Base-by-base conservation (phyloP, 2,113 vertebrate species). In the Actinemys pallida region DNA sequence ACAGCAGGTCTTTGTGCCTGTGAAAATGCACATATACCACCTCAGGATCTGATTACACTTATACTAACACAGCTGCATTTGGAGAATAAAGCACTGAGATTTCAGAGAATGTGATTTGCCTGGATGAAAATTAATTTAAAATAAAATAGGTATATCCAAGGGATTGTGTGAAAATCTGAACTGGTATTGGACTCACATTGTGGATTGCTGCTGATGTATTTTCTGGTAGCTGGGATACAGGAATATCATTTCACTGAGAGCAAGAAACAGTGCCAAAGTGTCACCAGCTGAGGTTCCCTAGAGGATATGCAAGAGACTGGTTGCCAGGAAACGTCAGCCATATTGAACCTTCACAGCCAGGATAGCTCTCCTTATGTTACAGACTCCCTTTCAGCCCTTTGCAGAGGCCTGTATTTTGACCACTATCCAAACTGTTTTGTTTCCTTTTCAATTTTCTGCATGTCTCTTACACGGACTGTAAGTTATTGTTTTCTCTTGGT, bases 41-140 rank as follows among this genome's bases (percentile, higher is more conserved):
- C 90, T 90, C 87, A 96, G 83, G 87, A 94, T 94, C 94, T 97
- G 81, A 93, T 91, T 91, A 91, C 72, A 72, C 10, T 59, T 93
- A 83, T 86, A 93, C 45, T 45, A 88, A 87, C 81, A 84, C 86
- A 94, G 86, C 81, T 94, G 92, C 90, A 92, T 96, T 94, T 79
- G 53, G 93, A 94, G 84, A 94, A 89, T 81, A 97, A 96, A 90
- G 92, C 85, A 93, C 93, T 83, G 78, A 85, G 72, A 94, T 96
- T 93, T 88, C 57, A 87, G 82, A 69, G 78, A 83, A 49, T 24
- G 81, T 83, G 90, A 93, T 92, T 88, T 95, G 85, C 92, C 89
- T 93, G 93, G 81, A 83, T 91, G 87, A 81, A 94, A 78, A 96
- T 80, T 81, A 89, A 95, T 96, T 89, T 95, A 93, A 94, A 97